Evolutionary conservation across 37 sponge, comb jelly and placozoan species (phyloP).

Genomic region (Corticium candelabrum): DNA sequence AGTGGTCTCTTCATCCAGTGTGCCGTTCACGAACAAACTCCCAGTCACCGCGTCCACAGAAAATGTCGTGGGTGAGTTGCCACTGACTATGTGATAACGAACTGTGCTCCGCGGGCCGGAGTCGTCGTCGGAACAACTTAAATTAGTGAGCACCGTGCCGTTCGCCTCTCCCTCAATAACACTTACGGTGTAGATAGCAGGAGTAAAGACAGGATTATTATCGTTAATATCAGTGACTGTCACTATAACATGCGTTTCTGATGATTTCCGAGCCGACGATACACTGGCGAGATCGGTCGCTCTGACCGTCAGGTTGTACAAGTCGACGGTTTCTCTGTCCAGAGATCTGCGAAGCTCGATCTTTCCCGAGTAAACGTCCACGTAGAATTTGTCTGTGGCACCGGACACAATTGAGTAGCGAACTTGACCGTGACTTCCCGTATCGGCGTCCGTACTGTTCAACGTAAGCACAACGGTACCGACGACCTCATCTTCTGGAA

Average conservation of each 20-base stretch:
- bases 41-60: constrained; percentile 28
- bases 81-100: constrained; percentile 17
- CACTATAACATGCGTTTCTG: neutral
- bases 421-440: neutral
- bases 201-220: constrained; percentile 19
- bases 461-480: neutral
- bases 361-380: neutral
- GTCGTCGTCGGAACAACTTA: constrained; percentile 48
- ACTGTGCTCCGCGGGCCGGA: constrained; percentile 18
- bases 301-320: constrained; percentile 18
- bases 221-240: constrained; percentile 16
- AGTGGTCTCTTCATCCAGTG: constrained; percentile 37
- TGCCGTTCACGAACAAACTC: constrained; percentile 13
- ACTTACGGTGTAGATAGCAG: neutral
- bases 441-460: neutral
- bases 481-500: neutral
- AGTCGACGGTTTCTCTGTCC: constrained; percentile 21
- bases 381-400: constrained; percentile 13
- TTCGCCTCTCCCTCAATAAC: neutral
- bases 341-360: constrained; percentile 13
- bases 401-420: constrained; percentile 7
- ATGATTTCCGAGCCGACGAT: neutral
- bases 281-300: constrained; percentile 17
- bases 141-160: neutral
- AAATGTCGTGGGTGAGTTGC: neutral